Conservation (phyloP, 1,140 invertebrate genomes). For the Parapsyche elsis region DNA sequence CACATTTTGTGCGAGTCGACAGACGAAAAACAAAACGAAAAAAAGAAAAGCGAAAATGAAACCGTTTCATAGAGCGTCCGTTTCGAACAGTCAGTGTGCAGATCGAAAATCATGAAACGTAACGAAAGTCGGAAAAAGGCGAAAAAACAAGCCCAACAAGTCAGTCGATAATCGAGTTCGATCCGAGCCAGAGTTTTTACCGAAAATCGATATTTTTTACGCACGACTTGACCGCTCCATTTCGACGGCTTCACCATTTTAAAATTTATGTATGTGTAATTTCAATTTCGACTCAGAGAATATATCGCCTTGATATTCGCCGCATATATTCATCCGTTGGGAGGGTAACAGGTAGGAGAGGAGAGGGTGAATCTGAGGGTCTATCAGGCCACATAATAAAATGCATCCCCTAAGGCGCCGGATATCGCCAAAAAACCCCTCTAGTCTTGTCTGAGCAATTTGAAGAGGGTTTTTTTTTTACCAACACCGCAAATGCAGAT, state of each 20-base stretch:
- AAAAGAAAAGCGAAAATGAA: background rate
- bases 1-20: background rate
- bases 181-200: conserved; percentile 44
- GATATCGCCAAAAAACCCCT: conserved; percentile 39
- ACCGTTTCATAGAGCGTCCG: background rate
- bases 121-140: conserved; percentile 29
- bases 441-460: conserved; percentile 32
- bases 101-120: conserved; percentile 21
- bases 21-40: background rate
- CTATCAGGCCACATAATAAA: conserved; percentile 41
- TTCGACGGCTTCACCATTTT: conserved; percentile 19
- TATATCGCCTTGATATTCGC: background rate
- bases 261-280: background rate
- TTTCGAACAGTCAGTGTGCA: background rate
- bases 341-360: background rate
- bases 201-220: conserved; percentile 44
- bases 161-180: conserved; percentile 33
- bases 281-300: background rate
- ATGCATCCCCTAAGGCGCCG: conserved; percentile 43
- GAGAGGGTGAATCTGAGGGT: conserved; percentile 10
- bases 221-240: conserved; percentile 42
- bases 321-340: background rate
- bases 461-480: conserved; percentile 38
- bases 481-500: conserved; percentile 41
- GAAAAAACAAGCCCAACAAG: conserved; percentile 13